Percentiles rank a stretch among this genome's conserved stretches.
These are phyloP conservation scores for Papilio protenor DNA, from an alignment of 2,888 invertebrate genomes.

Conservation along the genomic window DNA sequence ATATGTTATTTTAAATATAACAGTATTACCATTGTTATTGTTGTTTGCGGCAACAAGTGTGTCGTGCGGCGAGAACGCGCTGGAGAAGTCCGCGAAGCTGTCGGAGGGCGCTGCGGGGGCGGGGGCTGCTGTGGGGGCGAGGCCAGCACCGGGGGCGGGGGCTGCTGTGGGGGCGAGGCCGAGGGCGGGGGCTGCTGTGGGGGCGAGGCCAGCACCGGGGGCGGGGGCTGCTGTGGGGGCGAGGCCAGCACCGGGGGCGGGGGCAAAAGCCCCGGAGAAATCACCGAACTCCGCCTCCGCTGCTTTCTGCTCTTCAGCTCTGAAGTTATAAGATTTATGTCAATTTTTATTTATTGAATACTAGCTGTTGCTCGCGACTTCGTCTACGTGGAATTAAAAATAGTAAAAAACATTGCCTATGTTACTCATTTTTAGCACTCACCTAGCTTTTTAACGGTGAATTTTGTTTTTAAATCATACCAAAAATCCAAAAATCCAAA, in stretches of 20 bases:
- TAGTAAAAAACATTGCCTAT: too few species aligned
- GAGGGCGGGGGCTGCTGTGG: constrained; percentile 36
- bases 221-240: constrained; percentile 47
- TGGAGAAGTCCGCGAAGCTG: constrained; percentile 92
- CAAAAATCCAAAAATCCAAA: too few species aligned
- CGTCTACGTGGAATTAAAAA: too few species aligned
- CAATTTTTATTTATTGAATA: too few species aligned
- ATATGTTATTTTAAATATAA: not conserved
- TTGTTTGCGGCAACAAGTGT: not conserved
- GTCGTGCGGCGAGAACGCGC: constrained; percentile 83
- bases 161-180: too few species aligned
- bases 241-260: too few species aligned
- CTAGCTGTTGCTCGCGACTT: too few species aligned
- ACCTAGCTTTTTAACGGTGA: too few species aligned
- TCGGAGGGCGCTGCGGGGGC: constrained; percentile 60
- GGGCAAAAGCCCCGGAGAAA: constrained; percentile 88
- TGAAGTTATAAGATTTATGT: too few species aligned
- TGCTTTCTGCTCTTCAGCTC: constrained; percentile 68
- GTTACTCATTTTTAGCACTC: too few species aligned
- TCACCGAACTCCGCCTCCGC: constrained; percentile 88
- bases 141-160: constrained; percentile 48
- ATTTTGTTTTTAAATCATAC: too few species aligned
- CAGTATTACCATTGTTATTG: not conserved
- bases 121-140: constrained; percentile 41
- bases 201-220: constrained; percentile 49